phyloP scores from a whole-genome alignment of 1,140 invertebrate species.

The Pygmarrhopalites habei region DNA sequence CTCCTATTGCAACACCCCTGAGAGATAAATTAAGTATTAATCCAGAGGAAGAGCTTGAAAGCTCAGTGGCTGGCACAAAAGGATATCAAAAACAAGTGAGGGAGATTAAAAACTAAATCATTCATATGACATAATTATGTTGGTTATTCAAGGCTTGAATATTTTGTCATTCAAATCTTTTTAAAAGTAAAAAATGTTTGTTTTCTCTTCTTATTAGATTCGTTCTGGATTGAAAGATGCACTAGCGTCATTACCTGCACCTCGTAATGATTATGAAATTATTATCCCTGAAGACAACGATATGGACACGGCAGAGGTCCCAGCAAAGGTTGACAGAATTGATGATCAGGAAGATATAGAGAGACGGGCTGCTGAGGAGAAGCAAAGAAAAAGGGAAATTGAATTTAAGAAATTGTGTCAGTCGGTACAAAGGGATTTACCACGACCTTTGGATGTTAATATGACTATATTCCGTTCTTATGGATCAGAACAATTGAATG shows the following conservation, averaged over 20 bases:
- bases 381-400: slow-evolving; percentile 53
- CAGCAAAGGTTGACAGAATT: slow-evolving; percentile 45
- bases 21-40: slow-evolving; percentile 95
- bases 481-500: slow-evolving; percentile 66
- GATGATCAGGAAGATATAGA: slow-evolving; percentile 90
- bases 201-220: slow-evolving; percentile 42
- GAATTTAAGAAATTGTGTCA: slow-evolving; percentile 75
- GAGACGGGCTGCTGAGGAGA: slow-evolving; percentile 56
- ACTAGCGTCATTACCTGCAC: slow-evolving; percentile 71
- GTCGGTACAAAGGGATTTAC: slow-evolving; percentile 80
- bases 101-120: slow-evolving; percentile 11
- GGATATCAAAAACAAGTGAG: slow-evolving; percentile 58
- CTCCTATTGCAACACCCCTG: slow-evolving; percentile 56
- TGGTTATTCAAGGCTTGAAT: not conserved
- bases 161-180: not conserved
- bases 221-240: slow-evolving; percentile 68
- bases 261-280: slow-evolving; percentile 97
- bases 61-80: slow-evolving; percentile 46
- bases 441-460: slow-evolving; percentile 81
- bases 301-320: slow-evolving; percentile 45
- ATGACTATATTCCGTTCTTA: slow-evolving; percentile 66
- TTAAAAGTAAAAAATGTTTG: slow-evolving; percentile 12
- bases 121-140: not conserved
- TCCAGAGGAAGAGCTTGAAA: slow-evolving; percentile 64
- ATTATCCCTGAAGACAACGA: slow-evolving; percentile 82